These are phyloP conservation scores for Stenurella melanura DNA, from an alignment of 2,888 invertebrate species.

Conservation along the genomic window DNA sequence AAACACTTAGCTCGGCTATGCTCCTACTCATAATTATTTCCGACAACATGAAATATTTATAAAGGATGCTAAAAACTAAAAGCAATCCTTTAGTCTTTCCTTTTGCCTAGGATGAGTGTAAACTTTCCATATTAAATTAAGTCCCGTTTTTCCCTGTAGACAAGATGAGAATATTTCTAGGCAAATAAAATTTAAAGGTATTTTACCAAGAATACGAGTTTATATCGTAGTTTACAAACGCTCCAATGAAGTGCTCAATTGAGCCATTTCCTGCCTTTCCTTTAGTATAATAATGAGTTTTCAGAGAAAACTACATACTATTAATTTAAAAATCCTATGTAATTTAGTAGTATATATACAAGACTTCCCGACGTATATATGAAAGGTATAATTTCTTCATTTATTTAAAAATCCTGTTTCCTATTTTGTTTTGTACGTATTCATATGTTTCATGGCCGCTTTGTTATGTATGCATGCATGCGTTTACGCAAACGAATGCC, in stretches of 20 bases:
- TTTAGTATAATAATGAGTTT: not conserved
- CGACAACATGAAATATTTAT: not conserved
- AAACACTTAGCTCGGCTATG: not conserved
- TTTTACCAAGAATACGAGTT: not conserved
- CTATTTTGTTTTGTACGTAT: constrained; percentile 18
- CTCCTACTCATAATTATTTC: not conserved
- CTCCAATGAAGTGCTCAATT: constrained; percentile 1
- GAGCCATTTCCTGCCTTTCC: not conserved
- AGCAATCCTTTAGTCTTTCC: not conserved
- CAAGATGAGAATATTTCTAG: not conserved
- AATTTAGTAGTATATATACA: not conserved
- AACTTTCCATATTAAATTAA: not conserved
- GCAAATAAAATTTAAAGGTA: not conserved
- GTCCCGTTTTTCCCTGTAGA: not conserved
- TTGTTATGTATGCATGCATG: constrained; percentile 13
- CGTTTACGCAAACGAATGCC: constrained; percentile 19
- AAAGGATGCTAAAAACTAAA: not conserved
- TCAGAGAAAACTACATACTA: not conserved
- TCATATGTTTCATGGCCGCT: constrained; percentile 15
- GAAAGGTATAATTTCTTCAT: constrained; percentile 25
- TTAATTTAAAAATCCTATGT: constrained; percentile 10
- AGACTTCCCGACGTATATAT: not conserved
- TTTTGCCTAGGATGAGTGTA: not conserved
- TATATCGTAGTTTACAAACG: constrained; percentile 1
- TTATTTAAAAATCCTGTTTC: constrained; percentile 18